Percentiles rank a stretch among this genome's conserved stretches.
Conservation (phyloP, 2,888 invertebrate genomes). For the Apotomis capreana region DNA sequence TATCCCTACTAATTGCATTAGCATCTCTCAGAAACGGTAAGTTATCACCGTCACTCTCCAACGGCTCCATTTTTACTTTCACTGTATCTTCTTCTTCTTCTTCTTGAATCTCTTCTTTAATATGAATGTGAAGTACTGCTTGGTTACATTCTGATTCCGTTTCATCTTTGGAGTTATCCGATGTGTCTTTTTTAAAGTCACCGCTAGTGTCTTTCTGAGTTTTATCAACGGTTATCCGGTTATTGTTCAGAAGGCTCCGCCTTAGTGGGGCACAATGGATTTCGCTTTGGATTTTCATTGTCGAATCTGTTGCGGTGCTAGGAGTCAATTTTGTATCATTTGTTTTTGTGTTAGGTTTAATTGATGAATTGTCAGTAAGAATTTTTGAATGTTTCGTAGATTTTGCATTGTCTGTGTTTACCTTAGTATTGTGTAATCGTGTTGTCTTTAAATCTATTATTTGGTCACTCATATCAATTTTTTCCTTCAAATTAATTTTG, state of each 20-base stretch:
- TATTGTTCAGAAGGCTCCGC: conserved; percentile 17
- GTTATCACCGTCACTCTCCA: conserved; percentile 52
- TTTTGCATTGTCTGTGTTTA: background rate
- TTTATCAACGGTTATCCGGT: background rate
- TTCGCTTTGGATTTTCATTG: conserved; percentile 14
- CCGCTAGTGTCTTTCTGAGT: background rate
- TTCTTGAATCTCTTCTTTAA: conserved; percentile 17
- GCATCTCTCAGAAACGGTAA: conserved; percentile 62
- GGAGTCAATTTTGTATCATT: conserved; percentile 9
- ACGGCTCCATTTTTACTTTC: conserved; percentile 56
- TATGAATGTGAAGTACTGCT: background rate
- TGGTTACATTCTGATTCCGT: conserved; percentile 31
- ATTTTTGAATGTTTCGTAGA: background rate
- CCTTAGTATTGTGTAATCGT: background rate
- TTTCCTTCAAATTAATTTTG: background rate
- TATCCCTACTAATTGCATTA: conserved; percentile 56
- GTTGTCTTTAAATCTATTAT: background rate
- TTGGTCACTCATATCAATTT: background rate
- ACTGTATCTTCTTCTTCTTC: conserved; percentile 43
- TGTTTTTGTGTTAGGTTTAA: conserved; percentile 24
- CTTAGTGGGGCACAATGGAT: conserved; percentile 22
- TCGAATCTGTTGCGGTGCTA: background rate
- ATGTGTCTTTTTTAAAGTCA: too few species aligned
- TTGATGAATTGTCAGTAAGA: background rate
- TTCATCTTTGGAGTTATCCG: background rate